Evolutionary conservation across 2,888 invertebrate species (phyloP).

Genomic region (Volucella bombylans): DNA sequence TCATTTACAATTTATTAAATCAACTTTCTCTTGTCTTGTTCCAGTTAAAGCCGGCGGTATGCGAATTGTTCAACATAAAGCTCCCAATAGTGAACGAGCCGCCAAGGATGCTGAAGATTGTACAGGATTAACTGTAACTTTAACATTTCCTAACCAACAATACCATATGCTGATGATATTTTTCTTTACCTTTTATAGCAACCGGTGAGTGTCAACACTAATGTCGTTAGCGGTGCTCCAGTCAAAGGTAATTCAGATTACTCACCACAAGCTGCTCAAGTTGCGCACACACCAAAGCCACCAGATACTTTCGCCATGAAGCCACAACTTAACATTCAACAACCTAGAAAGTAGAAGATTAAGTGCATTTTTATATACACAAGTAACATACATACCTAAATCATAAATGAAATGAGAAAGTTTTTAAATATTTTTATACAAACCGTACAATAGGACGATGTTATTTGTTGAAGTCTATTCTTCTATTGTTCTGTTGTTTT

Average conservation of each 20-base stretch:
- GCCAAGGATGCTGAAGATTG: conserved; percentile 88
- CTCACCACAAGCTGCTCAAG: conserved; percentile 92
- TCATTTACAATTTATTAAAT: not conserved
- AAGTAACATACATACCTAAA: conserved; percentile 8
- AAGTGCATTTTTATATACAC: not conserved
- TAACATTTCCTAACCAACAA: not conserved
- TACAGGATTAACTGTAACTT: conserved; percentile 86
- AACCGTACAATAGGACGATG: conserved; percentile 40
- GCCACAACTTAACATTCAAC: conserved; percentile 90
- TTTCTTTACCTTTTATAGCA: conserved; percentile 77
- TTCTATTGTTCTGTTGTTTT: conserved; percentile 49
- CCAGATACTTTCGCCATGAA: conserved; percentile 86
- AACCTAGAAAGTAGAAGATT: conserved; percentile 89
- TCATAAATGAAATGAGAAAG: conserved; percentile 25
- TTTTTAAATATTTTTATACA: conserved; percentile 65
- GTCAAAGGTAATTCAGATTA: conserved; percentile 93
- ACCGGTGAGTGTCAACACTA: conserved; percentile 86
- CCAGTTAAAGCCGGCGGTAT: conserved; percentile 95
- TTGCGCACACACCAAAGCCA: conserved; percentile 91
- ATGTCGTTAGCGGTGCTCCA: conserved; percentile 90
- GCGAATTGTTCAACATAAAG: conserved; percentile 94
- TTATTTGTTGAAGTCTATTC: conserved; percentile 22
- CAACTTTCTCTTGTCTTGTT: conserved; percentile 61
- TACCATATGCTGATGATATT: not conserved
- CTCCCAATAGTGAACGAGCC: conserved; percentile 86